Evolutionary conservation across 1,140 invertebrate genomes (phyloP).

Genomic region (Orchesella cincta): DNA sequence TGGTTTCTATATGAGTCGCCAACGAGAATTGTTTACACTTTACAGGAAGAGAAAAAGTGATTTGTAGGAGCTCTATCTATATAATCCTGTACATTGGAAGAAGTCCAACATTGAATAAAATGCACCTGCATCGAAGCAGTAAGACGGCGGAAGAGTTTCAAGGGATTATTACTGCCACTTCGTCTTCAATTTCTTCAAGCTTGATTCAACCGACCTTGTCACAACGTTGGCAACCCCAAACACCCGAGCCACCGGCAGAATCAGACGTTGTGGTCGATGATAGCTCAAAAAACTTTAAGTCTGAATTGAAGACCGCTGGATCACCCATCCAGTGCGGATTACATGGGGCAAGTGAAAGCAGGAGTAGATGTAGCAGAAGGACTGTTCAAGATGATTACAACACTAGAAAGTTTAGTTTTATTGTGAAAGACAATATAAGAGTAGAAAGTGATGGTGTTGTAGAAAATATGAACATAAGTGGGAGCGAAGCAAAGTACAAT

Average conservation of each 20-base stretch:
- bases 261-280: background rate
- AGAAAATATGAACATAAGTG: background rate
- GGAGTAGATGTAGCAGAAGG: background rate
- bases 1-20: no score
- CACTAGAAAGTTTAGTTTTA: background rate
- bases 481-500: background rate
- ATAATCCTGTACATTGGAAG: no score
- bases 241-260: background rate
- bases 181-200: background rate
- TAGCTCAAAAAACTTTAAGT: conserved; percentile 17
- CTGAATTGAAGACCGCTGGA: background rate
- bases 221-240: background rate
- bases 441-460: background rate
- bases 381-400: background rate
- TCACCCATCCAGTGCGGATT: background rate
- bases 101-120: conserved; percentile 1
- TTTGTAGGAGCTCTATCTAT: no score
- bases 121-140: background rate
- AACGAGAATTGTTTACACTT: no score
- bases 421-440: background rate
- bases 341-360: background rate
- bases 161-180: background rate
- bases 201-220: conserved; percentile 4
- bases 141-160: background rate
- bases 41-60: no score